These are phyloP conservation scores for Oasisia sp. DNA, from an alignment of 2,888 invertebrate genomes.

Conservation along the genomic window DNA sequence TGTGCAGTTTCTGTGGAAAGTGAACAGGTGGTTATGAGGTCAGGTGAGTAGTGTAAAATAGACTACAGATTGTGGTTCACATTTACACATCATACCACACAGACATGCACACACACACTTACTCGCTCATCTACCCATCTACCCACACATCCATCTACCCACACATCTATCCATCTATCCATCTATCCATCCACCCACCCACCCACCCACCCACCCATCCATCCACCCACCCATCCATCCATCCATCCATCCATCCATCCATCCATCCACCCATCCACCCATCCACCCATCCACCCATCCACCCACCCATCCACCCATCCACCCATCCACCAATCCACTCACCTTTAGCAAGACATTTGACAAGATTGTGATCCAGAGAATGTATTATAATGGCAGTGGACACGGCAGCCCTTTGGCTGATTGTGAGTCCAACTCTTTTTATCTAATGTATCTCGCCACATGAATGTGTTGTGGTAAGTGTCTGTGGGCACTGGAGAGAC, in stretches of 20 bases:
- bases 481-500: too few relatives aligned
- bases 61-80: too few relatives aligned
- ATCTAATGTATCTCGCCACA: too few relatives aligned
- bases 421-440: too few relatives aligned
- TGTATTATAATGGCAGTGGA: too few relatives aligned
- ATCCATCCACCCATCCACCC: neutral
- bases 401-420: too few relatives aligned
- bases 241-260: neutral
- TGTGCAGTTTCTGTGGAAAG: conserved; percentile 72
- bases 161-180: neutral
- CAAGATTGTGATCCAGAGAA: too few relatives aligned
- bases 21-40: neutral
- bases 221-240: neutral
- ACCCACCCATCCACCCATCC: too few relatives aligned
- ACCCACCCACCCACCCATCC: neutral
- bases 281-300: neutral
- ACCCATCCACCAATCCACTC: too few relatives aligned
- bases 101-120: neutral
- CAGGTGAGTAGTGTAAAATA: neutral
- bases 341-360: too few relatives aligned
- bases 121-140: neutral
- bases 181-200: neutral
- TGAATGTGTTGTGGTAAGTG: too few relatives aligned
- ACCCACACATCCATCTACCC: neutral
- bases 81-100: neutral